Evolutionary conservation across 2,797 vertebrate genomes (phyloP).

Genomic region (Sitta carolinensis): DNA sequence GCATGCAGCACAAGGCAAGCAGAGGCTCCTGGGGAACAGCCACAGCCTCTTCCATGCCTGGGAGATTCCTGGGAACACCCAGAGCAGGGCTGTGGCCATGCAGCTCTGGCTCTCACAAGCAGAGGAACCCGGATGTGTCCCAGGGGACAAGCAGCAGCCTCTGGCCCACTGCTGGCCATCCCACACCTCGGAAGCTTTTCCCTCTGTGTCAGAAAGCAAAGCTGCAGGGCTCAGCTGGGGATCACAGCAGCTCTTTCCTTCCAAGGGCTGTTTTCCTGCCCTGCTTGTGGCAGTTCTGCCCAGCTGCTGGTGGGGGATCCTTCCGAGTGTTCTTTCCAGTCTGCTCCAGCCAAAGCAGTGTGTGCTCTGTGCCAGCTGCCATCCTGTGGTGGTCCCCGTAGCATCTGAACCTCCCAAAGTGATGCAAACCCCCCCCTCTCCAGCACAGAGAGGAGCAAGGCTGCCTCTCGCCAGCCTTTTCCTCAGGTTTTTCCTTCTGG

Average conservation of each 20-base stretch:
- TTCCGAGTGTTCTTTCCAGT: neutral
- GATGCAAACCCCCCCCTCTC: neutral
- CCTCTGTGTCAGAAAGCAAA: rapidly evolving
- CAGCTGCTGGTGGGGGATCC: rapidly evolving
- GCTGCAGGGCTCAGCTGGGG: neutral
- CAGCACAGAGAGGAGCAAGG: rapidly evolving
- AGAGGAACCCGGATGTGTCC: neutral
- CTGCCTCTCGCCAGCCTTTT: neutral
- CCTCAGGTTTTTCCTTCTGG: neutral
- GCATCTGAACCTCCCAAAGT: neutral
- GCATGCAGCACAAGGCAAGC: neutral
- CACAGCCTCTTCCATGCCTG: neutral
- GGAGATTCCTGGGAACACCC: neutral
- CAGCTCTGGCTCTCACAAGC: neutral
- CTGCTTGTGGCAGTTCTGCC: neutral
- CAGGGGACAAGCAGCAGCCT: neutral
- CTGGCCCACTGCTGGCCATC: neutral
- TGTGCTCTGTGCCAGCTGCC: neutral
- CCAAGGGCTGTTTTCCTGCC: neutral
- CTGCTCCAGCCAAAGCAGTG: neutral
- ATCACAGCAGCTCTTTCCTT: neutral
- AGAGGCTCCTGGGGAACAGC: neutral
- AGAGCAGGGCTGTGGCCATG: rapidly evolving
- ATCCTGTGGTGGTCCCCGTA: rapidly evolving
- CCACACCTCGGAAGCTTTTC: neutral